Evolutionary conservation across 2,888 invertebrate genomes (phyloP).

Genomic region (Sicus ferrugineus): DNA sequence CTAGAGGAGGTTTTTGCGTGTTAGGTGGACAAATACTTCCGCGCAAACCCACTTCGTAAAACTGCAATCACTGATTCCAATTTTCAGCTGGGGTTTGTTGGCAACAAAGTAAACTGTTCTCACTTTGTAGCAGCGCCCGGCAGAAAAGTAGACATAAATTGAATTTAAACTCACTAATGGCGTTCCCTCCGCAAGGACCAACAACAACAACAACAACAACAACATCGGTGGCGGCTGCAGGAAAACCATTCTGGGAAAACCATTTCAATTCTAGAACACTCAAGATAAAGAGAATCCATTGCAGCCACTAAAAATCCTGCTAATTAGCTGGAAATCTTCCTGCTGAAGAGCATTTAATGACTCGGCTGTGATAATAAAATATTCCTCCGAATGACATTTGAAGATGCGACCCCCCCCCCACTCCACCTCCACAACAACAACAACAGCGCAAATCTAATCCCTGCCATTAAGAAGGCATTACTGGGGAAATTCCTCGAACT

Average conservation of each 20-base stretch:
- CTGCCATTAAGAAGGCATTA: no score
- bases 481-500: no score
- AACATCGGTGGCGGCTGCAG: background rate
- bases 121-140: background rate
- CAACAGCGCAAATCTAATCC: background rate
- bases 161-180: background rate
- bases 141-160: background rate
- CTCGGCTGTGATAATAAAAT: background rate
- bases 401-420: no score
- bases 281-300: background rate
- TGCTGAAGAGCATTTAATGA: slow-evolving; percentile 10
- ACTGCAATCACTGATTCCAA: background rate
- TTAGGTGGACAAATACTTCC: no score
- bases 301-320: background rate
- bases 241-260: no score
- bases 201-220: background rate
- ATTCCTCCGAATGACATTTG: background rate
- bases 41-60: background rate
- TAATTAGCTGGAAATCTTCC: slow-evolving; percentile 9
- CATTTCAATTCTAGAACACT: background rate
- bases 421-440: slow-evolving; percentile 5
- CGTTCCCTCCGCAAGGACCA: background rate
- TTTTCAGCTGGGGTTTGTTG: background rate
- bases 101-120: background rate
- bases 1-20: no score